These are phyloP conservation scores for Rhagonycha lutea DNA, from an alignment of 2,888 invertebrate species.

Conservation along the genomic window DNA sequence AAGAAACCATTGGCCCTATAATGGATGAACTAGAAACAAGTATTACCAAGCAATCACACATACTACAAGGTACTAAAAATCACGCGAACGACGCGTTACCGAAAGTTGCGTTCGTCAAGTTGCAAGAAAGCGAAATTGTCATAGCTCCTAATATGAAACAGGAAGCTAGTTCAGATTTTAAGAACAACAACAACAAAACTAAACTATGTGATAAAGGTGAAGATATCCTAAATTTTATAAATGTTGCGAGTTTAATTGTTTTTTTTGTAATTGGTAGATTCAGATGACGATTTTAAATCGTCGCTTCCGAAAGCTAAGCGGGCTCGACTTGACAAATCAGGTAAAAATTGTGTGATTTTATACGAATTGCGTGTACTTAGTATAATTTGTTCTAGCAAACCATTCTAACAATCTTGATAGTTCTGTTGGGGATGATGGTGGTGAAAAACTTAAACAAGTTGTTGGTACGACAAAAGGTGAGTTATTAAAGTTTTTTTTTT, in stretches of 20 bases:
- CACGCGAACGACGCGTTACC: not conserved
- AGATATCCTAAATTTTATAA: not conserved
- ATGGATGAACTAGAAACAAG: slow-evolving; percentile 19
- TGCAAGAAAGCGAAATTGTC: slow-evolving; percentile 11
- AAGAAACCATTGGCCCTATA: slow-evolving; percentile 11
- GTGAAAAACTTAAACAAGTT: slow-evolving; percentile 35
- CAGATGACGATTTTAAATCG: not conserved
- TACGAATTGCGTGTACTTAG: not conserved
- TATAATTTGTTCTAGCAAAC: slow-evolving; percentile 9
- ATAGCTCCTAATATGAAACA: slow-evolving; percentile 7
- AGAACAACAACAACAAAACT: slow-evolving; percentile 19
- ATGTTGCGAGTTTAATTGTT: not conserved
- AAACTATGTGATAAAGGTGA: slow-evolving; percentile 7
- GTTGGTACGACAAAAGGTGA: not conserved
- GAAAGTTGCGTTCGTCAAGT: slow-evolving; percentile 14
- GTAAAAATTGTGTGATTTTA: not conserved
- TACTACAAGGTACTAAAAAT: not conserved
- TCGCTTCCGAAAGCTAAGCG: slow-evolving; percentile 5
- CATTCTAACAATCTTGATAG: slow-evolving; percentile 41
- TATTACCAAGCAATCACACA: not conserved
- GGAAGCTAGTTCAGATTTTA: not conserved
- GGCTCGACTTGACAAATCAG: not conserved
- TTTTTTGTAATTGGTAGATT: not conserved
- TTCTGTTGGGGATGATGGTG: slow-evolving; percentile 50
- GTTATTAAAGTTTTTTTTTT: not conserved